Evolutionary conservation across 2,113 vertebrate genomes (phyloP).

Genomic region (Clupea harengus): DNA sequence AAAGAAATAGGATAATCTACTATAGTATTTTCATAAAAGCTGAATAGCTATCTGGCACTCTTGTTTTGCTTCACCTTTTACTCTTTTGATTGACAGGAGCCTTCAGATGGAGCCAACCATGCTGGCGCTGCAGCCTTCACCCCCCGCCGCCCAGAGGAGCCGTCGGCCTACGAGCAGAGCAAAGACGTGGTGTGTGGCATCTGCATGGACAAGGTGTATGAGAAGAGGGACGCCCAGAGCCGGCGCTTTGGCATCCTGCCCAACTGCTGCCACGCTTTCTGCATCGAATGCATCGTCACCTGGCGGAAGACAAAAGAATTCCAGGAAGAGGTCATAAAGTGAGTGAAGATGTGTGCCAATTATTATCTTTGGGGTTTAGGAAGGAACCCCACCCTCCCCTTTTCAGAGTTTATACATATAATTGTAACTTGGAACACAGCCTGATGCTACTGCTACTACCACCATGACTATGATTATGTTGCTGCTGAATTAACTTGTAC

Average conservation of each 20-base stretch:
- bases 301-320: slow-evolving; percentile 80
- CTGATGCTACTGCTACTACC: too few species aligned
- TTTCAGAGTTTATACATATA: too few species aligned
- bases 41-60: too few species aligned
- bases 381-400: background rate
- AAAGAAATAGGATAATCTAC: too few species aligned
- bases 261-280: slow-evolving; percentile 82
- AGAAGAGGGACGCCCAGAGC: slow-evolving; percentile 65
- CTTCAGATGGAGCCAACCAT: background rate
- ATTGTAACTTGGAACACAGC: background rate
- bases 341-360: slow-evolving; percentile 35
- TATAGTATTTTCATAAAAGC: too few species aligned
- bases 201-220: slow-evolving; percentile 90
- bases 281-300: slow-evolving; percentile 79
- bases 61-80: too few species aligned
- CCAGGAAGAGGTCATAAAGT: slow-evolving; percentile 76
- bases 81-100: slow-evolving; percentile 8
- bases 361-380: background rate
- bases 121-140: slow-evolving; percentile 45
- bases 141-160: background rate
- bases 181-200: slow-evolving; percentile 80
- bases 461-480: background rate
- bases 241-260: slow-evolving; percentile 83
- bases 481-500: too few species aligned
- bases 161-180: slow-evolving; percentile 63